These are phyloP conservation scores for Propsilocerus akamusi DNA, from an alignment of 1,140 invertebrate species.

Conservation along the genomic window DNA sequence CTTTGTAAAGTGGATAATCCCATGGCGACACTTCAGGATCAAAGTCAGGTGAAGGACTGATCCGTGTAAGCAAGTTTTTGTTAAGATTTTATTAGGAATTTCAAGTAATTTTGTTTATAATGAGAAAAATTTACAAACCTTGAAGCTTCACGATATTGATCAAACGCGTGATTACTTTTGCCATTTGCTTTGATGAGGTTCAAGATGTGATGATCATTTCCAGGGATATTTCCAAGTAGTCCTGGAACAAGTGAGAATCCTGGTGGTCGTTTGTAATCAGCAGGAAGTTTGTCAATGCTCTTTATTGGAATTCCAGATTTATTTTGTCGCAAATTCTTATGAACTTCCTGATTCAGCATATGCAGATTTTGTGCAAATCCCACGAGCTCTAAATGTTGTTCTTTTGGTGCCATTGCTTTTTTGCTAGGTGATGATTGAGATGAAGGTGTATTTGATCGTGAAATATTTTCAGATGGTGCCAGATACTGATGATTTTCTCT, in stretches of 20 bases:
- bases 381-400: conserved; percentile 5
- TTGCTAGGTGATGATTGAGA: background rate
- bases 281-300: conserved; percentile 31
- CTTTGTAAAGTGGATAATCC: conserved; percentile 6
- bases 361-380: conserved; percentile 7
- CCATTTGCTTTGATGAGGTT: conserved; percentile 27
- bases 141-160: conserved; percentile 5
- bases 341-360: conserved; percentile 26
- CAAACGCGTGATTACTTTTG: conserved; percentile 12
- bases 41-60: background rate
- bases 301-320: conserved; percentile 34
- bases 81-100: background rate
- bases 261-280: conserved; percentile 34
- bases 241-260: conserved; percentile 37
- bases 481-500: too few species aligned
- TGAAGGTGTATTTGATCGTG: background rate
- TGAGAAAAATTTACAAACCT: background rate
- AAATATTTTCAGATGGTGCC: conserved; percentile 10
- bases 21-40: conserved; percentile 1
- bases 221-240: conserved; percentile 24
- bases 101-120: conserved; percentile 3
- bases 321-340: conserved; percentile 43
- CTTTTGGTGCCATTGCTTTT: background rate
- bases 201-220: conserved; percentile 29
- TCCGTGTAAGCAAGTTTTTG: background rate